Conservation (phyloP, 2,797 vertebrate species). For the Chaunax sp. region DNA sequence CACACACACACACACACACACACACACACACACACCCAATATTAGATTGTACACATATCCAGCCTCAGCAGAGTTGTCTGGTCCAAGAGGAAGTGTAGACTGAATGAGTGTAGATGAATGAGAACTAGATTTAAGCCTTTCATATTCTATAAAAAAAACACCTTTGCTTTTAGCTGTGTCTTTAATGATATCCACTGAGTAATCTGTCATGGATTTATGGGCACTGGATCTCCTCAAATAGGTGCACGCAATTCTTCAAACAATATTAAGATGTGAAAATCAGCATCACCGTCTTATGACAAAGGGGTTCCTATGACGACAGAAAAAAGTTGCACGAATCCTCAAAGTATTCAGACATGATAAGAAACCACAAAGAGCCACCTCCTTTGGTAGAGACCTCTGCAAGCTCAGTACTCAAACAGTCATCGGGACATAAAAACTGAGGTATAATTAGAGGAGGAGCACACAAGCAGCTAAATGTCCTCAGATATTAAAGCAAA, state of each 20-base stretch:
- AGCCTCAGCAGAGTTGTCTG: constrained; percentile 15
- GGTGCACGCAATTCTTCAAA: not conserved
- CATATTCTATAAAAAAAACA: not conserved
- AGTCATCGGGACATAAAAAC: not conserved
- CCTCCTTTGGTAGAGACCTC: not conserved
- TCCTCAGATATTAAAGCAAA: not conserved
- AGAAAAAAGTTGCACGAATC: not conserved
- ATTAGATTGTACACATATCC: constrained; percentile 22
- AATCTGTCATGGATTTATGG: not conserved
- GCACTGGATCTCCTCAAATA: not conserved
- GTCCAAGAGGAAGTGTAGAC: constrained; percentile 1
- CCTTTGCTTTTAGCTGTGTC: not conserved
- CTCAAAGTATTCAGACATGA: not conserved
- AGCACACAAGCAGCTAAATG: not conserved
- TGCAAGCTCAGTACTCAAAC: not conserved
- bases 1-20: not conserved
- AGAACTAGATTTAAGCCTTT: no score
- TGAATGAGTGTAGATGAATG: not conserved
- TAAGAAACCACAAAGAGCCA: not conserved
- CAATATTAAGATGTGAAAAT: not conserved
- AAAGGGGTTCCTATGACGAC: constrained; percentile 2
- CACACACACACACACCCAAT: constrained; percentile 28
- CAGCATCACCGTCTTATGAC: not conserved
- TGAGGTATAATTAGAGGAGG: not conserved
- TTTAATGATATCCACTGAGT: no score